Base-by-base conservation (phyloP, 2,797 vertebrate genomes). In the Gobio occitaniae region DNA sequence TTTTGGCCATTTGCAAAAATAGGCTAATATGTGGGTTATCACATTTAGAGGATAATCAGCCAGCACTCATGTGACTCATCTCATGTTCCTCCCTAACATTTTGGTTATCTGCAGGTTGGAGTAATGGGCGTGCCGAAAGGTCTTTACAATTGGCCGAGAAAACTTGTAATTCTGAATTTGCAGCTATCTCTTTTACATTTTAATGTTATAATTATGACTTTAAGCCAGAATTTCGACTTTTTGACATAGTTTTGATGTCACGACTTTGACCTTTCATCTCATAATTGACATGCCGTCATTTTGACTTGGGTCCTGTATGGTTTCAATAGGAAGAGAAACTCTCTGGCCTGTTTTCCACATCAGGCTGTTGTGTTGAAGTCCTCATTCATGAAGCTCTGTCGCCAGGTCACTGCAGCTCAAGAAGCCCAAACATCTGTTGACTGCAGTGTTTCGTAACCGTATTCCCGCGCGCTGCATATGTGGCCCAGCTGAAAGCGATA, bases 391-490 rank as follows among this genome's bases (percentile, higher is more conserved):
- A 19, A 32, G 15, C 10, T 32, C 25, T 16, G 41, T 50, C n/a
- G 3, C 47, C 61, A 19, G 32, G 52, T 48, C 59, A 19, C 44
- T 47, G 29, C 65, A 25, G 47, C 3, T 6, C 17, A 41, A 7
- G 47, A 69, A 69, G 12, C 32, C 19, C 21, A 52, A 87, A 78
- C 84, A 77, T 88, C 80, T 86, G 81, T 54, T 17, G 61, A 61
- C n/a, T 32, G 61, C 29, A 1, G 41, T 29, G 80, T 83, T 83
- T 79, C 47, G 56, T 83, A 83, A 83, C 36, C 8, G 63, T 15
- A 21, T 54, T 44, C 36, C 79, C 9, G 13, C 15, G 21, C 16
- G 16, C 47, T 32, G 29, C 63, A 65, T 32, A 32, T 32, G 52
- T 66, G 47, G 32, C 13, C 38, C 61, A 56, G 13, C 56, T 48